Percentiles rank a stretch among this genome's conserved stretches.
Evolutionary conservation across 2,113 vertebrate genomes (phyloP).

Genomic region (Boulengeromyrus knoepffleri): DNA sequence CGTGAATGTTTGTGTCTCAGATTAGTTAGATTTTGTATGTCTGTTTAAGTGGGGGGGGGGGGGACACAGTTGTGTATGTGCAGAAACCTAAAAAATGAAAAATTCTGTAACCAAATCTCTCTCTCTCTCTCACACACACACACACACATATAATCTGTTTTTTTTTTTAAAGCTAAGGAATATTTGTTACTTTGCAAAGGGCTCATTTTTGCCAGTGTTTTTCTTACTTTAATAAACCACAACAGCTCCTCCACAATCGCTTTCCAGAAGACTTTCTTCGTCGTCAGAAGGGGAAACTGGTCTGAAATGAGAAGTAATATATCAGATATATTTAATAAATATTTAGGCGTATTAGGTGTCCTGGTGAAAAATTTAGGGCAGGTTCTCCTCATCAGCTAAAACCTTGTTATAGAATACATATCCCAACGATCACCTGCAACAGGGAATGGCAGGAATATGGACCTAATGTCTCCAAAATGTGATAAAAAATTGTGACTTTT

Average conservation of each 20-base stretch:
- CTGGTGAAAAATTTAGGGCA: background rate
- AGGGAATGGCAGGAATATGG: background rate
- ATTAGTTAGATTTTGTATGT: background rate
- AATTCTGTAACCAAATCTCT: background rate
- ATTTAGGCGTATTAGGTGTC: background rate
- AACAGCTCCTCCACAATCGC: slow-evolving; percentile 88
- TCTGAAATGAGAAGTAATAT: slow-evolving; percentile 51
- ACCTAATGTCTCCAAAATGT: too few relatives aligned
- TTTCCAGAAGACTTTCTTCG: slow-evolving; percentile 91
- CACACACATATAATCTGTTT: background rate
- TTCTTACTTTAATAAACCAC: slow-evolving; percentile 90
- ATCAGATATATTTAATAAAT: background rate
- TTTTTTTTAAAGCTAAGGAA: background rate
- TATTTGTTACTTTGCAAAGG: background rate
- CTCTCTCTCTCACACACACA: background rate
- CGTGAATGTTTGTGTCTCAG: background rate
- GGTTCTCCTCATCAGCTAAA: background rate
- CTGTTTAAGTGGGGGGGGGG: background rate
- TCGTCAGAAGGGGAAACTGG: slow-evolving; percentile 88
- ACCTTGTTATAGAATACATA: background rate
- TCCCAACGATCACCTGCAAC: background rate
- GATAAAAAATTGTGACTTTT: too few relatives aligned
- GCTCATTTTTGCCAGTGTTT: background rate
- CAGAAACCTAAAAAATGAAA: too few relatives aligned
- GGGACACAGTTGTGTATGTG: background rate